Percentiles rank a stretch among this genome's conserved stretches.
phyloP scores from a whole-genome alignment of 92 coral and sea anemone species.

The Scolanthus callimorphus region DNA sequence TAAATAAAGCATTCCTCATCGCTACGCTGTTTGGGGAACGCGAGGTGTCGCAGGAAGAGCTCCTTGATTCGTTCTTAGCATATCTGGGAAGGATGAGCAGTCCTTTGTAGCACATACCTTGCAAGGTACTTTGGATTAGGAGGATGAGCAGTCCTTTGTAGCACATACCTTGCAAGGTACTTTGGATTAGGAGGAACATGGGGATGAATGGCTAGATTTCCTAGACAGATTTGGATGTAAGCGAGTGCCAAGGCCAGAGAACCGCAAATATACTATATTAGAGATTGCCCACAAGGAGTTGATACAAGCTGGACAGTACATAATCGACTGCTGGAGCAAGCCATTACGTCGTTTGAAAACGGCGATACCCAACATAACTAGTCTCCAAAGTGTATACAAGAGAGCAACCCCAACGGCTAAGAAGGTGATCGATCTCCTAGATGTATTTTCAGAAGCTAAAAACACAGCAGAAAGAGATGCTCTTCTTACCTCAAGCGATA shows the following conservation, averaged over 20 bases:
- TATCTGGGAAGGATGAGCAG: too few species aligned
- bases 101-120: neutral
- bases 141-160: too few species aligned
- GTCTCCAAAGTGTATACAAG: conserved; percentile 26
- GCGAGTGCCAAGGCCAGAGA: conserved; percentile 12
- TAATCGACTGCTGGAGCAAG: conserved; percentile 50
- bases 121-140: neutral
- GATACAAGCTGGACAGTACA: conserved; percentile 54
- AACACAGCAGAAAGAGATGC: conserved; percentile 56
- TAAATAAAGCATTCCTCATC: too few species aligned
- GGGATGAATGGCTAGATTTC: conserved; percentile 45
- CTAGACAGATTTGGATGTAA: conserved; percentile 49
- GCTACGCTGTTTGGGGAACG: too few species aligned
- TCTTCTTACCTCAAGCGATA: conserved; percentile 42
- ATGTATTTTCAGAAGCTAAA: conserved; percentile 26
- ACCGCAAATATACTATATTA: conserved; percentile 12
- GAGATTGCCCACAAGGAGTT: conserved; percentile 50
- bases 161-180: neutral
- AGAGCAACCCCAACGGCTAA: conserved; percentile 41
- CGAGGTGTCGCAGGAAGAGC: too few species aligned
- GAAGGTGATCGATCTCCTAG: conserved; percentile 47
- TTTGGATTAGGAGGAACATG: too few species aligned
- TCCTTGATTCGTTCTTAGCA: too few species aligned
- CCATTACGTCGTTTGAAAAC: conserved; percentile 25
- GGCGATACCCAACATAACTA: conserved; percentile 33